Conservation (phyloP, 1,140 invertebrate genomes). For the Sarcophaga peregrina region DNA sequence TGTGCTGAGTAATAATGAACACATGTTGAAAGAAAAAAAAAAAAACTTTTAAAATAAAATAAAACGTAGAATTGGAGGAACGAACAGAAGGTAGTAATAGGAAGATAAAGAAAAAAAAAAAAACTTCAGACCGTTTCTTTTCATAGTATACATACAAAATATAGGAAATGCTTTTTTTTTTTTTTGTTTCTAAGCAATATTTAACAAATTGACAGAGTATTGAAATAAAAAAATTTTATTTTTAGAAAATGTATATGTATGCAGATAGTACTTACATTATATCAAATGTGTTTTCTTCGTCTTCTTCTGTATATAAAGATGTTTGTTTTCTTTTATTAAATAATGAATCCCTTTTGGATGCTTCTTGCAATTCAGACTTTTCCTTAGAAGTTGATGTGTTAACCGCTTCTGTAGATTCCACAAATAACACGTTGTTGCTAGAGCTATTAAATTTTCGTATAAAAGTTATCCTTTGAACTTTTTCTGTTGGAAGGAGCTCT, state of each 20-base stretch:
- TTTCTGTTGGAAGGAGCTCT: slow-evolving; percentile 18
- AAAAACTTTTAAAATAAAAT: neutral
- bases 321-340: slow-evolving; percentile 16
- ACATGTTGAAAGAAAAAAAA: neutral
- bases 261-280: slow-evolving; percentile 44
- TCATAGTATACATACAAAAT: slow-evolving; percentile 3
- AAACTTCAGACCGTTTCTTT: neutral
- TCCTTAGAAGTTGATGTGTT: slow-evolving; percentile 34
- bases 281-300: slow-evolving; percentile 43
- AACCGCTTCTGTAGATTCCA: slow-evolving; percentile 26
- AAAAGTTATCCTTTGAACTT: neutral
- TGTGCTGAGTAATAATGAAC: neutral
- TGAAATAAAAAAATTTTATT: too few species aligned
- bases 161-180: neutral
- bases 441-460: slow-evolving; percentile 21
- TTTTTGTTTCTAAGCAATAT: neutral
- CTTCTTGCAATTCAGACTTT: slow-evolving; percentile 41
- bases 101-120: slow-evolving; percentile 20
- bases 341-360: slow-evolving; percentile 27
- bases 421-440: slow-evolving; percentile 14
- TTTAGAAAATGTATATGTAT: neutral
- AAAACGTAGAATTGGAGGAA: neutral
- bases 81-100: neutral
- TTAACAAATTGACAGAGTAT: too few species aligned
- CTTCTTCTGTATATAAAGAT: slow-evolving; percentile 46